Base-by-base conservation (phyloP, 2,888 invertebrate species). In the Odiellus spinosus region DNA sequence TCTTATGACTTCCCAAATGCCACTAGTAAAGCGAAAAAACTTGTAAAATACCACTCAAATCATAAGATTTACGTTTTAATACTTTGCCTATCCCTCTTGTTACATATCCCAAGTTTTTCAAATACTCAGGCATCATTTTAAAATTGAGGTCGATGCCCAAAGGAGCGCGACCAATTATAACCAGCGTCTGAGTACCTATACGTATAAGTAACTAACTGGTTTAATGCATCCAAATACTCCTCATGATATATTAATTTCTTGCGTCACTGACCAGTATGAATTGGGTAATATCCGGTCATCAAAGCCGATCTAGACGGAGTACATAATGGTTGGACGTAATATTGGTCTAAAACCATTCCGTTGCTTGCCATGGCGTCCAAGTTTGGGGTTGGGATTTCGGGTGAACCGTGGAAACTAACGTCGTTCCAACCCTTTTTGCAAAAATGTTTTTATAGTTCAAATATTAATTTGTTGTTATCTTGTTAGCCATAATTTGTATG, bases 211-310 rank as follows among this genome's bases (percentile, higher is more conserved):
- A n/a, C n/a, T n/a, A n/a, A n/a, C n/a, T n/a, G n/a, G n/a, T n/a
- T n/a, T n/a, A n/a, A n/a, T n/a, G n/a, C n/a, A n/a, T n/a, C n/a
- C n/a, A n/a, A n/a, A n/a, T n/a, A n/a, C n/a, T n/a, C n/a, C n/a
- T n/a, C n/a, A 26, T 26, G 26, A 8, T 26, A 26, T 26, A 26
- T 26, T 26, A 26, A 26, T 26, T 6, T 6, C 26, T 26, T 4
- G 5, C 5, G 26, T 26, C 26, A 47, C 34, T 32, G 40, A 53
- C 53, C 53, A 40, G 79, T 85, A 56, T 87, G 87, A 61, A 90
- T 87, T 0, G 90, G 86, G 69, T 90, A 80, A 68, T 84, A 83
- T 8, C 87, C 90, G 0, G 88, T 87, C 80, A 90, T 80, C 20
- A 91, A 68, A 1, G 90, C 84, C 42, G 85, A 77, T 57, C 90